These are phyloP conservation scores for Doryteuthis pealeii DNA, from an alignment of 1,140 invertebrate genomes.

Conservation along the genomic window DNA sequence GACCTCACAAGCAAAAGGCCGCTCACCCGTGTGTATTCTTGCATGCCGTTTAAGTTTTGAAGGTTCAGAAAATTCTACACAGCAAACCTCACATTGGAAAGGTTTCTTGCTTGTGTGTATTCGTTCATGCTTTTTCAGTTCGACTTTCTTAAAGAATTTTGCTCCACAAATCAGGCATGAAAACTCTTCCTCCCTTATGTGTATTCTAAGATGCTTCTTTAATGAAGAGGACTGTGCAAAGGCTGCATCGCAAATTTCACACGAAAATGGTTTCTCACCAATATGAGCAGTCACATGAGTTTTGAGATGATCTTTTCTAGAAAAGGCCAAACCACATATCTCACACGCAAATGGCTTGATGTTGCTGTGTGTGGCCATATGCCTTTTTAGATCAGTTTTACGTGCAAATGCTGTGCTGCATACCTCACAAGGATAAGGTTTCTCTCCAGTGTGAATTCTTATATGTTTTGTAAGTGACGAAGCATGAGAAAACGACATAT, in stretches of 20 bases:
- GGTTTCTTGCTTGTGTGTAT: constrained; percentile 25
- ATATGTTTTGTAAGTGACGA: constrained; percentile 71
- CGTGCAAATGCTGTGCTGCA: constrained; percentile 74
- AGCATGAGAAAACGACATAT: constrained; percentile 47
- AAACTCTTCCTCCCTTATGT: constrained; percentile 22
- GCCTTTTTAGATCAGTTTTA: constrained; percentile 18
- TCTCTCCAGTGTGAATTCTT: constrained; percentile 76
- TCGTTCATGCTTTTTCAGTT: constrained; percentile 24
- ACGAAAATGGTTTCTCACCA: constrained; percentile 89
- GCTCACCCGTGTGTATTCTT: constrained; percentile 54
- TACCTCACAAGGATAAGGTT: constrained; percentile 84
- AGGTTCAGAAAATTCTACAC: constrained; percentile 23
- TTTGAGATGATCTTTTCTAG: not conserved
- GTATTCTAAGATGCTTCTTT: constrained; percentile 17
- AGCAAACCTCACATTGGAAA: constrained; percentile 25
- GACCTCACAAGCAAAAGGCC: constrained; percentile 85
- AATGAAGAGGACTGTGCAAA: constrained; percentile 16
- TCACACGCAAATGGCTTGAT: constrained; percentile 37
- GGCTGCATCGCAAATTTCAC: constrained; percentile 72
- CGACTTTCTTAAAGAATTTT: constrained; percentile 59
- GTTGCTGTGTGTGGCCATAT: constrained; percentile 24
- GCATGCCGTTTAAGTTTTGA: constrained; percentile 79
- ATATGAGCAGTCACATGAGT: constrained; percentile 82
- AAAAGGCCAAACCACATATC: constrained; percentile 33
- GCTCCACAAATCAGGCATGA: constrained; percentile 42